A percentile compares a stretch with the other conserved stretches of the same genome.
Evolutionary conservation across 2,797 vertebrate species (phyloP).

Genomic region (Hippopotamyrus pictus): DNA sequence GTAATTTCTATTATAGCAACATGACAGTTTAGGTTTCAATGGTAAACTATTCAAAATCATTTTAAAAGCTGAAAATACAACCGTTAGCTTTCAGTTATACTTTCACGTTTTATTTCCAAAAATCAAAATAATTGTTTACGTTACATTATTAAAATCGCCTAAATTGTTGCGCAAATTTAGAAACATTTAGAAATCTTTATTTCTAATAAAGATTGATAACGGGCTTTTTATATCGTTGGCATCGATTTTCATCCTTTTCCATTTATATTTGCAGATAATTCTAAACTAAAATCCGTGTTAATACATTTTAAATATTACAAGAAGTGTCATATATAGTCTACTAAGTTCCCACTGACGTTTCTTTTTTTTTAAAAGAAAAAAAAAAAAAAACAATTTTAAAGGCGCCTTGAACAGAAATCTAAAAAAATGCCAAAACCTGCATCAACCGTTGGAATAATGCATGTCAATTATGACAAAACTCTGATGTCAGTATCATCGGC

Average conservation of each 20-base stretch:
- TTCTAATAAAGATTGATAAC: neutral
- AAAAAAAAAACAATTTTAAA: neutral
- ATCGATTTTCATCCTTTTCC: neutral
- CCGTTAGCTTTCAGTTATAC: neutral
- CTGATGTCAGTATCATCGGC: neutral
- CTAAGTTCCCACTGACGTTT: neutral
- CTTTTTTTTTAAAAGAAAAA: neutral
- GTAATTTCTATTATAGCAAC: neutral
- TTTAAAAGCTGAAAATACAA: neutral
- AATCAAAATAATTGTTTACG: neutral
- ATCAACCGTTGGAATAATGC: neutral
- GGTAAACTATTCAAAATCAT: neutral
- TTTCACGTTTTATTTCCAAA: neutral
- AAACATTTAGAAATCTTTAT: neutral
- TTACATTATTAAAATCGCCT: neutral
- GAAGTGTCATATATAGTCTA: neutral
- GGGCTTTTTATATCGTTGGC: neutral
- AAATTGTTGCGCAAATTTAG: neutral
- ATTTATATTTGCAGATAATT: neutral
- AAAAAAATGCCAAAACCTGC: neutral
- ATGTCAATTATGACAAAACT: neutral
- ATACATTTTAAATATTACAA: neutral
- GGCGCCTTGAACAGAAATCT: neutral
- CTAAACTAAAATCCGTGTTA: neutral
- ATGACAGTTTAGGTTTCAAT: neutral